phyloP scores from a whole-genome alignment of 2,888 invertebrate species.

The Linhomoeus sp. region DNA sequence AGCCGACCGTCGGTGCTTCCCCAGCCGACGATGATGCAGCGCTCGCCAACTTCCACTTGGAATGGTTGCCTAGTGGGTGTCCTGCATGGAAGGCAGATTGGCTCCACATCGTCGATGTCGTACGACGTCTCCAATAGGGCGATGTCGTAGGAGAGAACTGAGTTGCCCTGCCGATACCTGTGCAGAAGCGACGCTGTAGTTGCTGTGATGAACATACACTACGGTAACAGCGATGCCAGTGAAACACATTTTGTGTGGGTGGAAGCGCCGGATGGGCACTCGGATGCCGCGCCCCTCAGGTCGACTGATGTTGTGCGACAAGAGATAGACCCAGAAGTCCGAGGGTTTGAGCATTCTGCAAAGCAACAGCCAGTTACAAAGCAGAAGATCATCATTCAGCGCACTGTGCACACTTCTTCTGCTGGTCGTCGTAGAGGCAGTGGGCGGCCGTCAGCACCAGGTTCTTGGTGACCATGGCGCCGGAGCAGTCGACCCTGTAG shows the following conservation, averaged over 20 bases:
- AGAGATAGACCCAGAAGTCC: neutral
- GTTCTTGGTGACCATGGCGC: neutral
- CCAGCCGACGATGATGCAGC: neutral
- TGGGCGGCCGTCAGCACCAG: slow-evolving; percentile 1
- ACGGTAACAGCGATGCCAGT: no score
- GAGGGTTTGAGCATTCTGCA: neutral
- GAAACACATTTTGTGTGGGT: no score
- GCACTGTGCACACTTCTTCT: no score
- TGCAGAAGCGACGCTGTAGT: neutral
- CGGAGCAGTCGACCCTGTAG: neutral
- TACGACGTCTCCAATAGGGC: neutral
- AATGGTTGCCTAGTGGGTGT: neutral
- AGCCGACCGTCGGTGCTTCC: neutral
- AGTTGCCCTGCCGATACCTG: no score
- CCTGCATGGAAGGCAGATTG: neutral
- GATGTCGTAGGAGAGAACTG: neutral
- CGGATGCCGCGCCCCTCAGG: neutral
- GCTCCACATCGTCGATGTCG: neutral
- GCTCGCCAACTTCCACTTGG: neutral
- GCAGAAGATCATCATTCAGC: no score
- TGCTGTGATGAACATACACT: no score
- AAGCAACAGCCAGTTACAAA: no score
- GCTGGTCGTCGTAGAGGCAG: neutral
- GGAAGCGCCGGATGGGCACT: neutral
- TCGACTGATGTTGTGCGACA: neutral